Conservation (phyloP, 2,888 invertebrate species). For the Sminthurides aquaticus region DNA sequence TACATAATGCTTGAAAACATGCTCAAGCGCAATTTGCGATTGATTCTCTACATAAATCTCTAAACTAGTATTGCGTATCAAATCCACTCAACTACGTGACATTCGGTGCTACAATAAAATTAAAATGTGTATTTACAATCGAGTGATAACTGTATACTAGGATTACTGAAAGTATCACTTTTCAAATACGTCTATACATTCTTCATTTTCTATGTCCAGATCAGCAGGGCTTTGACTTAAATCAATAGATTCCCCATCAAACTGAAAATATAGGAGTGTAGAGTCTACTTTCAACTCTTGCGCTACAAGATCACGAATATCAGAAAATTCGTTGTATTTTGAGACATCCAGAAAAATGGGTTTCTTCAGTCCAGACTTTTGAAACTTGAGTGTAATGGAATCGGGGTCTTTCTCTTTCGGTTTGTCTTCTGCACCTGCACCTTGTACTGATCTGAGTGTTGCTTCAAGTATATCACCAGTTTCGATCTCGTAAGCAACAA, state of each 20-base stretch:
- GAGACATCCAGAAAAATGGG: neutral
- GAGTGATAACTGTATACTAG: too few relatives aligned
- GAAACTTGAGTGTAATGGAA: constrained; percentile 2
- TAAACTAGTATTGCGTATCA: too few relatives aligned
- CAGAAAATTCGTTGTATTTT: neutral
- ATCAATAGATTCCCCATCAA: constrained; percentile 4
- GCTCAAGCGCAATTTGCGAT: too few relatives aligned
- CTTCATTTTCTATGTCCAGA: constrained; percentile 12
- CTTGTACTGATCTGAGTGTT: neutral
- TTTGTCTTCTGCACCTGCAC: neutral
- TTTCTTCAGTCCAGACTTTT: neutral
- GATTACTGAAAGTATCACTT: neutral
- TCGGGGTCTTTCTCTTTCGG: neutral
- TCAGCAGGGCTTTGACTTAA: neutral
- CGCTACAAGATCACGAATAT: constrained; percentile 2
- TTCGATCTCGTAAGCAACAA: neutral
- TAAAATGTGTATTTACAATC: too few relatives aligned
- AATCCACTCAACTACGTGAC: too few relatives aligned
- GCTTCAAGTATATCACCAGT: constrained; percentile 3
- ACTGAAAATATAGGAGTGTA: neutral
- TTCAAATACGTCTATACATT: constrained; percentile 9
- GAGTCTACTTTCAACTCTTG: neutral
- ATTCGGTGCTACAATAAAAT: too few relatives aligned
- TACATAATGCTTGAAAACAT: too few relatives aligned
- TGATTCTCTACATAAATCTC: too few relatives aligned